Evolutionary conservation across 2,113 vertebrate species (phyloP), one percentile per base, ranked within the genome.

Genomic region (Muntiacus muntjak): DNA sequence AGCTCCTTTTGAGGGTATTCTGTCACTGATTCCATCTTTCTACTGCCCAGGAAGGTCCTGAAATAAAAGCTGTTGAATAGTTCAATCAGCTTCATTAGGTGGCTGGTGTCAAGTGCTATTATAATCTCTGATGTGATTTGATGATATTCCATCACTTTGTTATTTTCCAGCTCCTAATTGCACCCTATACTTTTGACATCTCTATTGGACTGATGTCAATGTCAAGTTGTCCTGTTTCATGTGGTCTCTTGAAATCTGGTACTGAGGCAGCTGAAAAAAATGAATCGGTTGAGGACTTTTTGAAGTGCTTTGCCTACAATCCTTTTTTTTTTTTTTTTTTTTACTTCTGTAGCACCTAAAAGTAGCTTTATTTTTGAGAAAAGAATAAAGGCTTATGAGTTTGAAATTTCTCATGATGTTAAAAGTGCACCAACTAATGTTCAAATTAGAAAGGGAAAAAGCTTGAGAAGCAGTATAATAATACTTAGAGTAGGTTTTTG

Each of bases 351-450:
- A 86, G 95, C 76, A 95, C 91, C 57, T 67, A 96, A 83, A 79
- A 97, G 95, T 97, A 85, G 85, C 89, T 98, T 97, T 91, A 96
- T 96, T 98, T 98, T 97, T 95, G 95, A 97, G 96, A 87, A 95
- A 91, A 96, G 96, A 98, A 97, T 94, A 98, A 98, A 98, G 52
- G 71, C 83, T 82, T 95, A 90, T 94, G 91, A 97, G 93, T 90
- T 97, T 93, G 93, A 98, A 97, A 97, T 95, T 92, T 74, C 67
- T 67, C 57, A 62, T 62, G 87, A 89, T 93, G 91, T 95, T 97
- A 89, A 97, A 97, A 97, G 91, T 86, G 67, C 94, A 87, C 64
- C 81, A 67, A 76, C 78, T 86, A 89, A 92, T 94, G 91, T 95
- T 97, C 93, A 88, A 91, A 92, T 97, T 62, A 95, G 83, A 62